Conservation (phyloP, 2,797 vertebrate genomes). For the Micrastur ruficollis region DNA sequence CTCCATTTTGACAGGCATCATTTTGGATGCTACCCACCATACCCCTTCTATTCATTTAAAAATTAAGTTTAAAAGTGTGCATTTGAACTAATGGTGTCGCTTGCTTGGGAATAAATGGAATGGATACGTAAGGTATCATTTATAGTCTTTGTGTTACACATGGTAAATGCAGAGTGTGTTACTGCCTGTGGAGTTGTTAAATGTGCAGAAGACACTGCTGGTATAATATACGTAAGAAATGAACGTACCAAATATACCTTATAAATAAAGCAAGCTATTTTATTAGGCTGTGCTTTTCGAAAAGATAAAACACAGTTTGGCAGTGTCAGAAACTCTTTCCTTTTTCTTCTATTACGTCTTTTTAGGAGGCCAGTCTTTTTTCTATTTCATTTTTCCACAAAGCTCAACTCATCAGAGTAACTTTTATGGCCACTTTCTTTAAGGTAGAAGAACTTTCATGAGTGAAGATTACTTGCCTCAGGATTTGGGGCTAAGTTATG, state of each 20-base stretch:
- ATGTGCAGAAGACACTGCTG: not conserved
- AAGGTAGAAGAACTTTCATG: not conserved
- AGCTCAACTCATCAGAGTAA: not conserved
- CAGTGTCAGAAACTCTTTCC: not conserved
- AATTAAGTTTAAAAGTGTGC: not conserved
- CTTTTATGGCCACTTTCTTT: not conserved
- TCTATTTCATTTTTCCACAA: not conserved
- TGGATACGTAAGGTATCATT: accelerated
- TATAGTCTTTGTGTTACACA: not conserved
- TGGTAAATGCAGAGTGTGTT: not conserved
- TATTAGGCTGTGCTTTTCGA: not conserved
- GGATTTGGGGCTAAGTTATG: not conserved
- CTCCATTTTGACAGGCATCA: not conserved
- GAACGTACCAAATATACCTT: not conserved
- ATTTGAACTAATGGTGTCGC: not conserved
- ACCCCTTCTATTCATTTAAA: not conserved
- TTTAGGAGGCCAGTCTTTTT: not conserved
- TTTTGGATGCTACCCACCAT: not conserved
- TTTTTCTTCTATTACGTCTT: not conserved
- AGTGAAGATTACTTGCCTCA: not conserved
- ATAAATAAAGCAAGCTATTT: not conserved
- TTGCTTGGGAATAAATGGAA: not conserved
- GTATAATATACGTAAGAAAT: not conserved
- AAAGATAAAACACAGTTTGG: not conserved
- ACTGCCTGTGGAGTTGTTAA: not conserved